Conservation (phyloP, 2,888 invertebrate genomes). For the Ormyrus labotus region DNA sequence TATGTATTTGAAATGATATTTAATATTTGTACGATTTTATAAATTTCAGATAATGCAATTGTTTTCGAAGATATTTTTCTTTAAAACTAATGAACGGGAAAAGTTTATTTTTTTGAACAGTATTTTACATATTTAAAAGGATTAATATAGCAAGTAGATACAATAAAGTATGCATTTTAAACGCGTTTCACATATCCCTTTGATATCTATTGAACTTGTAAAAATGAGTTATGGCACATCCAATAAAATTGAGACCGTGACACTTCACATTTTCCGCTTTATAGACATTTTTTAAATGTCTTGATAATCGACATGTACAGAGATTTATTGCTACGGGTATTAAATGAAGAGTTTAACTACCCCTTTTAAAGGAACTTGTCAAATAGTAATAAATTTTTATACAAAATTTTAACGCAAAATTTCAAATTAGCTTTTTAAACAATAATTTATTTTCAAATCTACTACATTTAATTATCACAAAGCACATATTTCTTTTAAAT, state of each 20-base stretch:
- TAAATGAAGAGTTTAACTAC: conserved; percentile 1
- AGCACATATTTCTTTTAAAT: too few species aligned
- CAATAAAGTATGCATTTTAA: background rate
- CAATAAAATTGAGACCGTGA: conserved; percentile 21
- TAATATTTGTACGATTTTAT: too few species aligned
- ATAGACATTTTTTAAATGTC: conserved; percentile 20
- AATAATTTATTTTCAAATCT: too few species aligned
- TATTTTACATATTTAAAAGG: too few species aligned
- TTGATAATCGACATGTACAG: conserved; percentile 12
- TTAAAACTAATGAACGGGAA: too few species aligned
- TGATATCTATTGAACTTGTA: conserved; percentile 18
- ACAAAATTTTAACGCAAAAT: background rate
- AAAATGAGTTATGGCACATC: conserved; percentile 21
- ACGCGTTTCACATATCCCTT: conserved; percentile 2
- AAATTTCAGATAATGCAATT: too few species aligned
- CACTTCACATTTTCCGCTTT: conserved; percentile 29
- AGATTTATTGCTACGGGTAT: conserved; percentile 15
- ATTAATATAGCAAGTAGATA: too few species aligned
- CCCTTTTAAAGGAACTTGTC: background rate
- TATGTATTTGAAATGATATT: too few species aligned
- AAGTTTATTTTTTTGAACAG: too few species aligned
- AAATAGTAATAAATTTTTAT: background rate
- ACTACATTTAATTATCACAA: too few species aligned
- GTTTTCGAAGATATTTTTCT: too few species aligned
- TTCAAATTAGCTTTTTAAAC: too few species aligned